Evolutionary conservation across 2,888 invertebrate genomes (phyloP).

Genomic region (Drosophila neonasuta): DNA sequence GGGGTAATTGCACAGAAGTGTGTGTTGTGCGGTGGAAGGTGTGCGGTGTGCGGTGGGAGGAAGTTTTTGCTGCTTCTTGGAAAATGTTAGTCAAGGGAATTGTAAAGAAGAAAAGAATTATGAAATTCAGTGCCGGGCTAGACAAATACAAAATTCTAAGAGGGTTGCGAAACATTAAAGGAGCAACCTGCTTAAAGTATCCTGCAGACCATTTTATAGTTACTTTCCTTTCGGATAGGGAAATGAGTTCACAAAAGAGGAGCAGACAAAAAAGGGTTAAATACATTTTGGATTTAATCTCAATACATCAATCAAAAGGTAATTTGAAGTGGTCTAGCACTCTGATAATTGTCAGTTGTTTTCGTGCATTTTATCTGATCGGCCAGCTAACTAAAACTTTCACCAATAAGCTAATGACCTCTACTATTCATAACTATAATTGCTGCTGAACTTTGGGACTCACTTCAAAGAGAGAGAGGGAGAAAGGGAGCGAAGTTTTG

Average conservation of each 20-base stretch:
- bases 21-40: neutral
- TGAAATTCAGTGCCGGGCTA: slow-evolving; percentile 42
- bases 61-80: slow-evolving; percentile 53
- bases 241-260: neutral
- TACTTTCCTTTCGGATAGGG: too few relatives aligned
- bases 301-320: slow-evolving; percentile 17
- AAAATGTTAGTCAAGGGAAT: slow-evolving; percentile 69
- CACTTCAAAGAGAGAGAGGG: neutral
- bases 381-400: slow-evolving; percentile 29
- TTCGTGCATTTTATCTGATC: slow-evolving; percentile 32
- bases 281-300: neutral
- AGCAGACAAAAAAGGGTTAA: neutral
- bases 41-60: neutral
- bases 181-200: neutral
- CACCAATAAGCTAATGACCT: slow-evolving; percentile 27
- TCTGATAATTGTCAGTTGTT: slow-evolving; percentile 26
- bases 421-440: slow-evolving; percentile 41
- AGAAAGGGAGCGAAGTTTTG: slow-evolving; percentile 24
- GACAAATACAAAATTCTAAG: slow-evolving; percentile 1
- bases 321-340: slow-evolving; percentile 17
- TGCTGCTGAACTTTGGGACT: slow-evolving; percentile 25
- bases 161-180: neutral
- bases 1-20: slow-evolving; percentile 18
- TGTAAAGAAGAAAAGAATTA: slow-evolving; percentile 56
- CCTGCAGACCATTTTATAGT: too few relatives aligned